phyloP scores from a whole-genome alignment of 2,113 vertebrate species.

The Furnarius figulus region DNA sequence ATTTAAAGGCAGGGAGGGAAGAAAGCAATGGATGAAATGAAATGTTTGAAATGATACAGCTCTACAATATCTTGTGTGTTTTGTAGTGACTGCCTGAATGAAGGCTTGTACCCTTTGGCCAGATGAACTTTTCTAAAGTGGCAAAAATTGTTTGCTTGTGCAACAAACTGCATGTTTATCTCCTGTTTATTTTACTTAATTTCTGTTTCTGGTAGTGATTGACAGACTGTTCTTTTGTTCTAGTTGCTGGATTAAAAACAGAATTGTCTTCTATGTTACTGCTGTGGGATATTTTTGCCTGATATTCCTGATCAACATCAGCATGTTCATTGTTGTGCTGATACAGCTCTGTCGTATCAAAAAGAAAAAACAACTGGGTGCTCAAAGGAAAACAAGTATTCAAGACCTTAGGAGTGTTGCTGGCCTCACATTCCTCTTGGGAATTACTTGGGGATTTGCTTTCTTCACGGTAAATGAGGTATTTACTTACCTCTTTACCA shows the following conservation, averaged over 20 bases:
- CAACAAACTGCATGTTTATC: background rate
- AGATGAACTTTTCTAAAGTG: background rate
- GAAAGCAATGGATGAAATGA: background rate
- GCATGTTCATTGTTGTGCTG: slow-evolving; percentile 93
- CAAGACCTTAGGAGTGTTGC: slow-evolving; percentile 87
- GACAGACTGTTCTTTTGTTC: slow-evolving; percentile 24
- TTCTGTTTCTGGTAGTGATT: background rate
- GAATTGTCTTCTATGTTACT: slow-evolving; percentile 85
- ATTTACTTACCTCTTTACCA: slow-evolving; percentile 92
- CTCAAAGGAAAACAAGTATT: slow-evolving; percentile 81
- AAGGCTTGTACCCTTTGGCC: background rate
- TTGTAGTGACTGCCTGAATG: background rate
- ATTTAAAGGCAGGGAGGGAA: background rate
- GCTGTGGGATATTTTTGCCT: slow-evolving; percentile 92
- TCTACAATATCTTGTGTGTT: background rate
- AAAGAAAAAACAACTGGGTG: slow-evolving; percentile 90
- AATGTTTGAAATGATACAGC: background rate
- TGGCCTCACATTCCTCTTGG: slow-evolving; percentile 88
- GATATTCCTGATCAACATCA: slow-evolving; percentile 86
- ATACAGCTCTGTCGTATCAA: slow-evolving; percentile 92
- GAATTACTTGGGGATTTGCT: slow-evolving; percentile 95
- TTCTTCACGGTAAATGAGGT: slow-evolving; percentile 89
- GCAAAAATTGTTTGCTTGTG: background rate
- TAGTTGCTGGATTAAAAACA: slow-evolving; percentile 93
- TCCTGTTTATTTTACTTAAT: background rate